Percentiles rank a stretch among this genome's conserved stretches.
These are phyloP conservation scores for Hemithea aestivaria DNA, from an alignment of 2,888 invertebrate species.

Conservation along the genomic window DNA sequence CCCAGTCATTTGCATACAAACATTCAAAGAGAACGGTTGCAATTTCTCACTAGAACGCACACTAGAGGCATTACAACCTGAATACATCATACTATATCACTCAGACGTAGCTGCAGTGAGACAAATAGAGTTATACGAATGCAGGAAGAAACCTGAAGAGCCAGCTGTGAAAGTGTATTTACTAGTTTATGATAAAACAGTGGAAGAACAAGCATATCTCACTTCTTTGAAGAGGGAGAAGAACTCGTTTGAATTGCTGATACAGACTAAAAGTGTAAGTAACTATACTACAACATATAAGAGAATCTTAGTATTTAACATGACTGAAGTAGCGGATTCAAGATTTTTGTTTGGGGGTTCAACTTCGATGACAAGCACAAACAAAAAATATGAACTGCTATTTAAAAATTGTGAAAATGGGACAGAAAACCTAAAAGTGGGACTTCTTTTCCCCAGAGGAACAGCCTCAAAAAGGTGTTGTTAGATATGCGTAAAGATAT, in stretches of 20 bases:
- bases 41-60: conserved; percentile 85
- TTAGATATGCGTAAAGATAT: no score
- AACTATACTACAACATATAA: no score
- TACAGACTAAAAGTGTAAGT: conserved; percentile 93
- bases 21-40: conserved; percentile 86
- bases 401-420: no score
- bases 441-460: no score
- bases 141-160: conserved; percentile 69
- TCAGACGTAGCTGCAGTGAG: conserved; percentile 92
- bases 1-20: conserved; percentile 87
- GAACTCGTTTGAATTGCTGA: conserved; percentile 94
- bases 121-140: conserved; percentile 92
- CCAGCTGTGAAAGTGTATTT: conserved; percentile 88
- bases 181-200: conserved; percentile 93
- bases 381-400: no score
- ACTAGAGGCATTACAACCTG: conserved; percentile 84
- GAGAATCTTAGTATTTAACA: no score
- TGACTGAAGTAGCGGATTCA: no score
- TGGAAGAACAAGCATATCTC: conserved; percentile 98
- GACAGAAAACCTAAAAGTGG: no score
- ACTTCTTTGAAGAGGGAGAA: conserved; percentile 95
- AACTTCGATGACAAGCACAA: no score
- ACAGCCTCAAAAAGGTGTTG: no score
- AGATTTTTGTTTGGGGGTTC: no score
- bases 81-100: conserved; percentile 94